Conservation (phyloP, 2,113 vertebrate genomes). For the Campylomormyrus numenius region DNA sequence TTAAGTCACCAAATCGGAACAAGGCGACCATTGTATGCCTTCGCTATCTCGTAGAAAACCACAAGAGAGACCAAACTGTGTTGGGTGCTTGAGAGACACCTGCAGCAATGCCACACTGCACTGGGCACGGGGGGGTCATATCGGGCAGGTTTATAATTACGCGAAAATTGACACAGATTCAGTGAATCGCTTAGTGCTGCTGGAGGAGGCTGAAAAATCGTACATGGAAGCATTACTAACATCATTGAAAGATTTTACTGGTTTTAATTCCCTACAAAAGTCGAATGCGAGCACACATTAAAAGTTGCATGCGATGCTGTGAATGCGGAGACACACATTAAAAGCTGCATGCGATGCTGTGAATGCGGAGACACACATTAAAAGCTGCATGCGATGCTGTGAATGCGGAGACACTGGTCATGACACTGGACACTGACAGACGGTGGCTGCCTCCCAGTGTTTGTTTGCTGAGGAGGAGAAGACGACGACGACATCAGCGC, state of each 20-base stretch:
- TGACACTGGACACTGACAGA: neutral
- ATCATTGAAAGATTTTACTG: neutral
- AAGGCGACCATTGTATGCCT: constrained; percentile 44
- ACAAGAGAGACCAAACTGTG: constrained; percentile 28
- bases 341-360: no score
- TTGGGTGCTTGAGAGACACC: neutral
- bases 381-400: no score
- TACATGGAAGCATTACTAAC: neutral
- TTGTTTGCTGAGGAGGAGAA: neutral
- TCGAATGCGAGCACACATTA: neutral
- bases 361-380: no score
- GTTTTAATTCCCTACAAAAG: neutral
- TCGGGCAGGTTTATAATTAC: neutral
- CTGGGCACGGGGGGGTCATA: neutral
- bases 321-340: neutral
- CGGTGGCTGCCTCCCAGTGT: neutral
- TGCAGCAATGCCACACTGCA: neutral
- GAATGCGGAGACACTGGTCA: neutral
- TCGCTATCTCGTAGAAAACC: constrained; percentile 50
- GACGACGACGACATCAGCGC: neutral
- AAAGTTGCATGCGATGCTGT: neutral
- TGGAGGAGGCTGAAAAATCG: neutral
- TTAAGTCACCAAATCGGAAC: constrained; percentile 44
- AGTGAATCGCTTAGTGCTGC: neutral
- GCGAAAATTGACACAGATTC: neutral